Evolutionary conservation across 2,113 vertebrate species (phyloP).

Genomic region (Protobothrops mucrosquamatus): DNA sequence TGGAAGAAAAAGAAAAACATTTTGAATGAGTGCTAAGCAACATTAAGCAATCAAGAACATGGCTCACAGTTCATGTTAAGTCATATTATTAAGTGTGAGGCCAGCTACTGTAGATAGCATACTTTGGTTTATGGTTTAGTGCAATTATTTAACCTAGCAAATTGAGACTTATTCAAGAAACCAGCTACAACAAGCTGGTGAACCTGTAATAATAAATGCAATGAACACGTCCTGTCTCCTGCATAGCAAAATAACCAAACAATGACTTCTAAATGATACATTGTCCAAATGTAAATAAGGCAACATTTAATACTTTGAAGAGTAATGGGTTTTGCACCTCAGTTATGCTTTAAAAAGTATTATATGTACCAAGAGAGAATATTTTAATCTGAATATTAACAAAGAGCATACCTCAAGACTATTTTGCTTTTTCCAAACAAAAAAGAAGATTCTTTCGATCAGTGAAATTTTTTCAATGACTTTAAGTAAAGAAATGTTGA

Average conservation of each 20-base stretch:
- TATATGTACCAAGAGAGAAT: not conserved
- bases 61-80: not conserved
- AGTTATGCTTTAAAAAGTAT: not conserved
- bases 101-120: not conserved
- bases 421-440: not conserved
- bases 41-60: not conserved
- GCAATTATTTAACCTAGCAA: not conserved
- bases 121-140: not conserved
- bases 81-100: not conserved
- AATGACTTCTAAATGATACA: not conserved
- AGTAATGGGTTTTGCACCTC: not conserved
- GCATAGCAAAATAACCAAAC: not conserved
- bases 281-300: not conserved
- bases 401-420: not conserved
- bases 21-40: not conserved
- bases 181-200: not conserved
- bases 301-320: not conserved
- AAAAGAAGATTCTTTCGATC: not conserved
- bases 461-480: slow-evolving; percentile 12
- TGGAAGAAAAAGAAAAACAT: not conserved
- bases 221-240: not conserved
- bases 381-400: slow-evolving; percentile 24
- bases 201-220: not conserved
- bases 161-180: not conserved
- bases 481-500: slow-evolving; percentile 24